A percentile compares a stretch with the other conserved stretches of the same genome.
Evolutionary conservation across 1,140 invertebrate genomes (phyloP).

Genomic region (Pogonus chalceus): DNA sequence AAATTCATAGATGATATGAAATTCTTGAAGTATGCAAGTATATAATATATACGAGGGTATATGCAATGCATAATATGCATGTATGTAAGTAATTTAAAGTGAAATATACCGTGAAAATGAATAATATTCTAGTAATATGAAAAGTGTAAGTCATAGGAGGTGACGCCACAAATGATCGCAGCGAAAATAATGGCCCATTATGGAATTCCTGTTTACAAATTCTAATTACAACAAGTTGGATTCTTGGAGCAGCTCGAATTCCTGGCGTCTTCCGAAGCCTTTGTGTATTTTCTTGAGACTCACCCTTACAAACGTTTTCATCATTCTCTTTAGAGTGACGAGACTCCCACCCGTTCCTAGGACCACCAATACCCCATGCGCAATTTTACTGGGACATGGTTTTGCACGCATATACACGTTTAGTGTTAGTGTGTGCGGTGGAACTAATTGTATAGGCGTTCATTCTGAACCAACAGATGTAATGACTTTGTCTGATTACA

Average conservation of each 20-base stretch:
- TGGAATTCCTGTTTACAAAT: conserved; percentile 7
- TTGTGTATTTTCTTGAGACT: too few species aligned
- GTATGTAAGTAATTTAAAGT: too few species aligned
- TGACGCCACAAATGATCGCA: background rate
- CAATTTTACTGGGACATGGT: background rate
- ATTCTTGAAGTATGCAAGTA: too few species aligned
- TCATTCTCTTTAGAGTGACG: background rate
- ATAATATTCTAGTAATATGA: too few species aligned
- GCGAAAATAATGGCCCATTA: conserved; percentile 5
- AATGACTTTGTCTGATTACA: conserved; percentile 19
- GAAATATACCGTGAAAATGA: too few species aligned
- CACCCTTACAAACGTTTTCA: too few species aligned
- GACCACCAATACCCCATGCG: too few species aligned
- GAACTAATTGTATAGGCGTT: background rate
- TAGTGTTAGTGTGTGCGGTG: background rate
- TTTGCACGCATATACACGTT: background rate
- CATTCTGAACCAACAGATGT: conserved; percentile 3
- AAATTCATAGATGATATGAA: too few species aligned
- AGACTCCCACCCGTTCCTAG: too few species aligned
- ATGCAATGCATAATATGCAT: too few species aligned
- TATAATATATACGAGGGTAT: too few species aligned
- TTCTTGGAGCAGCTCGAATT: background rate
- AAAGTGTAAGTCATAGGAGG: too few species aligned
- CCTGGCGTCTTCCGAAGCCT: background rate
- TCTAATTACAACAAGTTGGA: conserved; percentile 5